A percentile compares a stretch with the other conserved stretches of the same genome.
Evolutionary conservation across 2,888 invertebrate species (phyloP).

Genomic region (Noctuana brunneofusca): DNA sequence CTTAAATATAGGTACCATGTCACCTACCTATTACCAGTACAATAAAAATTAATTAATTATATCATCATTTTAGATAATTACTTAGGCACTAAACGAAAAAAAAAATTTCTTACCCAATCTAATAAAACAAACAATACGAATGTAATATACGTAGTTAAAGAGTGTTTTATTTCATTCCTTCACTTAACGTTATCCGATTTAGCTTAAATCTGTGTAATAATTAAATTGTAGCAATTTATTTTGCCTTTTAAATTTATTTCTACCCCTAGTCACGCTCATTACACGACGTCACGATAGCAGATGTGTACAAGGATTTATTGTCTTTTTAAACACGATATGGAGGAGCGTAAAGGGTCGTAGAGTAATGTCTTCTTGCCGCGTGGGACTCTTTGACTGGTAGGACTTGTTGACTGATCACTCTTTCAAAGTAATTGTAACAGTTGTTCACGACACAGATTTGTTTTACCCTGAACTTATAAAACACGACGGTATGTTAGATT

Average conservation of each 20-base stretch:
- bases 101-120: too few relatives aligned
- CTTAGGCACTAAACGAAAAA: too few relatives aligned
- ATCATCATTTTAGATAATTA: too few relatives aligned
- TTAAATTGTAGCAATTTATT: neutral
- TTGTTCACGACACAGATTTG: slow-evolving; percentile 5
- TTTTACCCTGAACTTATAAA: neutral
- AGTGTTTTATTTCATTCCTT: too few relatives aligned
- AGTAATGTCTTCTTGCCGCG: slow-evolving; percentile 5
- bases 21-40: too few relatives aligned
- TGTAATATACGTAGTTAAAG: too few relatives aligned
- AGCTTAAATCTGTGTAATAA: neutral
- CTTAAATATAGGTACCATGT: too few relatives aligned
- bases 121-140: too few relatives aligned
- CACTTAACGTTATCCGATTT: too few relatives aligned
- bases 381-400: neutral
- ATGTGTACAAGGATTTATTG: slow-evolving; percentile 8
- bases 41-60: too few relatives aligned
- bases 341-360: neutral
- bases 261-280: slow-evolving; percentile 1
- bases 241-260: neutral
- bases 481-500: too few relatives aligned
- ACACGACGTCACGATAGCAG: slow-evolving; percentile 6
- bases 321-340: slow-evolving; percentile 8
- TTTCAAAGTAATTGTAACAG: slow-evolving; percentile 25
- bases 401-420: slow-evolving; percentile 18